phyloP scores from a whole-genome alignment of 1,140 invertebrate species.

The Cheumatopsyche charites region DNA sequence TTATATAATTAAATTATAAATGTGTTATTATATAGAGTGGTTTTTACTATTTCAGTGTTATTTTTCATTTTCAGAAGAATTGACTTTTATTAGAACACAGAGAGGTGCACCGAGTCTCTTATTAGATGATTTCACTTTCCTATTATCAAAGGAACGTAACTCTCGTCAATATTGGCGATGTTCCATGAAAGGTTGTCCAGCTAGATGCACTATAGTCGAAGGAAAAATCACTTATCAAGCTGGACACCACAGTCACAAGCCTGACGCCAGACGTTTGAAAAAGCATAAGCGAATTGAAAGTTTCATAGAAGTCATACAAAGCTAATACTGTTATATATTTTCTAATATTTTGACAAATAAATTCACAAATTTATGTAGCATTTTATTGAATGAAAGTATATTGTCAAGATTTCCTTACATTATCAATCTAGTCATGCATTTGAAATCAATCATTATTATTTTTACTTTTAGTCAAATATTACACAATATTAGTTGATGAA shows the following conservation, averaged over 20 bases:
- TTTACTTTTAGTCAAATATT: conserved; percentile 36
- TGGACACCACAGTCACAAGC: conserved; percentile 35
- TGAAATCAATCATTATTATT: background rate
- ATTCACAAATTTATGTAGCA: background rate
- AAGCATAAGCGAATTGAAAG: conserved; percentile 43
- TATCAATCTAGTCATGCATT: background rate
- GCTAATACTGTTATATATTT: background rate
- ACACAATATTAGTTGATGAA: conserved; percentile 39
- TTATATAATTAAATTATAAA: no score
- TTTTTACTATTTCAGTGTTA: no score
- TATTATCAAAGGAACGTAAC: conserved; percentile 31
- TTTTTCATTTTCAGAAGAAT: conserved; percentile 21
- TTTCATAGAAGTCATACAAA: conserved; percentile 41
- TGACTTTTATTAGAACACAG: conserved; percentile 40
- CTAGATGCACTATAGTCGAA: conserved; percentile 32
- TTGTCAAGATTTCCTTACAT: background rate
- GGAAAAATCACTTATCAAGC: conserved; percentile 24
- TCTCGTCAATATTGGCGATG: conserved; percentile 41
- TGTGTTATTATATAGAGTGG: no score
- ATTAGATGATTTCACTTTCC: conserved; percentile 28
- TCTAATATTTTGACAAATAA: background rate
- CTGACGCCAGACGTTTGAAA: conserved; percentile 33
- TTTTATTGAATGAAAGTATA: conserved; percentile 12
- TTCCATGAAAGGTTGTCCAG: conserved; percentile 25
- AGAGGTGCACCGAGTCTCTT: conserved; percentile 38